Evolutionary conservation across 2,888 invertebrate genomes (phyloP).

Genomic region (Germaria angustata): DNA sequence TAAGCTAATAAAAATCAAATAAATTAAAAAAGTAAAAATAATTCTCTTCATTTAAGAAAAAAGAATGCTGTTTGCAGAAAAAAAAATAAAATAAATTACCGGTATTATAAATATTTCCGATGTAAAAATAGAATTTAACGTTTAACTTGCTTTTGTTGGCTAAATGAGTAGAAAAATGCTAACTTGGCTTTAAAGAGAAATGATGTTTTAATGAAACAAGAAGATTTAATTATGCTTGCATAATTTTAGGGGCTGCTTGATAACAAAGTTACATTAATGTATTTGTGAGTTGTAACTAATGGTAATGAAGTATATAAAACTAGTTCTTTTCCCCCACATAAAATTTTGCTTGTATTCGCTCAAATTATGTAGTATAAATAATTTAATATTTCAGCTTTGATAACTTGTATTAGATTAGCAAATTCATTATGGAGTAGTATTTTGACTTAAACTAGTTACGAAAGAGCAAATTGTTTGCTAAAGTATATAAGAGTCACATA

Average conservation of each 20-base stretch:
- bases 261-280: not conserved
- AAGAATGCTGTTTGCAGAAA: too few relatives aligned
- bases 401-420: not conserved
- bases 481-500: too few relatives aligned
- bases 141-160: not conserved
- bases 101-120: too few relatives aligned
- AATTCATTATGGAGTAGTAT: not conserved
- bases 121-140: not conserved
- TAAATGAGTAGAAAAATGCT: not conserved
- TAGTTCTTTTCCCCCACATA: not conserved
- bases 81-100: not conserved
- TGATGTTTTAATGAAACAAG: not conserved
- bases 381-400: not conserved
- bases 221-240: not conserved
- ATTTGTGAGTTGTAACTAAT: not conserved
- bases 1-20: too few relatives aligned
- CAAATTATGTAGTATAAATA: not conserved
- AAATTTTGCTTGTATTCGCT: not conserved
- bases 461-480: too few relatives aligned
- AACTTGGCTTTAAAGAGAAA: not conserved
- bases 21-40: not conserved
- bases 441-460: not conserved
- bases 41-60: too few relatives aligned
- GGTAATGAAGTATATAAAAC: not conserved
- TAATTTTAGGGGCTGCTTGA: not conserved